Evolutionary conservation across 2,113 vertebrate species (phyloP), one percentile per base, ranked within the genome.

Genomic region (Erinaceus europaeus): DNA sequence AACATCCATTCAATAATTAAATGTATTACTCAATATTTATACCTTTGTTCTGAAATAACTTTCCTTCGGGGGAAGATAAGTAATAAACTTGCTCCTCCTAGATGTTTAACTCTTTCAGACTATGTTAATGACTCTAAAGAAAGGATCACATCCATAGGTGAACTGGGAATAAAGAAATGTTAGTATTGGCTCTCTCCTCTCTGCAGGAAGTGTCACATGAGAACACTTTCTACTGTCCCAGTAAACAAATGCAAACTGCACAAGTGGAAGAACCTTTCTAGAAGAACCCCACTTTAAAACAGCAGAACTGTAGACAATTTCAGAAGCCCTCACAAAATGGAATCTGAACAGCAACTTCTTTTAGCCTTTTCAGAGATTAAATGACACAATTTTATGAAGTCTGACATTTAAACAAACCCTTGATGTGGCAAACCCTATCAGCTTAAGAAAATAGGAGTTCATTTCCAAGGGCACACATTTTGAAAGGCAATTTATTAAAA

Each of bases 371-470:
- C 55, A 79, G 84, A 84, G 36, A 50, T 7, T 75, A 40, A 78
- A 3, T 38, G 36, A 78, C 50, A 82, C 38, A 82, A 29, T 65
- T 82, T 69, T 10, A 9, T 50, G n/a, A 77, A 78, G 25, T 48
- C 4, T 64, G 62, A 71, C 38, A 61, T 61, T 52, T 82, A 74
- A 68, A 40, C 69, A n/a, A n/a, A 17, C 65, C 59, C 48, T 64
- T 40, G 64, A 18, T 71, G 6, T 34, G 17, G n/a, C 68, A 65
- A 81, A 29, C 23, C 32, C 69, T 4, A 32, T 25, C 76, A 73
- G 48, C 68, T 83, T 50, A 73, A 87, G 73, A 90, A 88, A 82
- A 75, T 50, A n/a, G 65, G 29, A 75, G n/a, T 65, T 78, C 57
- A 53, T 14, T 64, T 27, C 21, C 57, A 52, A 71, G 7, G 29